Conservation (phyloP, 2,113 vertebrate genomes). For the Paradoxurus hermaphroditus region DNA sequence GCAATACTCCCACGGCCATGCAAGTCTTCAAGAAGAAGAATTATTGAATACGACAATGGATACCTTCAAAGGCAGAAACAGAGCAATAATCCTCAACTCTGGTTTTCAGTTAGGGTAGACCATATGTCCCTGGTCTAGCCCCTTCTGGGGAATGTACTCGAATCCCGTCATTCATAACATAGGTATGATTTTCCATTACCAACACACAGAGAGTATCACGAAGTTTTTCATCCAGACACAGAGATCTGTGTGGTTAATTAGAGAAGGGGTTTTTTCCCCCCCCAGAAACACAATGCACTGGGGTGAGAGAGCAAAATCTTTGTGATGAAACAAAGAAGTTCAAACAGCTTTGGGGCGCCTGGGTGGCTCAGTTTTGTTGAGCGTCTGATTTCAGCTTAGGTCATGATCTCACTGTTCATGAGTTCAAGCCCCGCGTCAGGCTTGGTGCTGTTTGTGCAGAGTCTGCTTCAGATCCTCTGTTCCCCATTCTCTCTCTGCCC, state of each 20-base stretch:
- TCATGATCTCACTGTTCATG: too few relatives aligned
- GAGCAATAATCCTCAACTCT: background rate
- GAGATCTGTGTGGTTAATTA: background rate
- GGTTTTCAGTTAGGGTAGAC: background rate
- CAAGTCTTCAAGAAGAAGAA: background rate
- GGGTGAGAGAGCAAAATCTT: background rate
- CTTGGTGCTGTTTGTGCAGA: too few relatives aligned
- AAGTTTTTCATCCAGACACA: background rate
- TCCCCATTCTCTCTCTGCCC: too few relatives aligned
- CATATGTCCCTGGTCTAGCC: background rate
- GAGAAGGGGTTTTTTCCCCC: background rate
- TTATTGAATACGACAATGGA: background rate
- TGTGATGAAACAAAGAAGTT: background rate
- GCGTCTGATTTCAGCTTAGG: too few relatives aligned
- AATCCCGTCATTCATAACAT: background rate
- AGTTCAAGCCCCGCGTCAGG: too few relatives aligned
- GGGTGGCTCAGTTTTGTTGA: too few relatives aligned
- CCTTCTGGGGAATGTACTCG: background rate
- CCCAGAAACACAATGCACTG: background rate
- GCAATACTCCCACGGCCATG: background rate
- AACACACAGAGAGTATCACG: background rate
- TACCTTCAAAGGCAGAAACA: background rate
- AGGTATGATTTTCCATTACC: background rate
- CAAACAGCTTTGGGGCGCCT: background rate
- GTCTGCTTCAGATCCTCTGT: too few relatives aligned